Base-by-base conservation (phyloP, 2,888 invertebrate genomes). In the Microctonus brassicae region DNA sequence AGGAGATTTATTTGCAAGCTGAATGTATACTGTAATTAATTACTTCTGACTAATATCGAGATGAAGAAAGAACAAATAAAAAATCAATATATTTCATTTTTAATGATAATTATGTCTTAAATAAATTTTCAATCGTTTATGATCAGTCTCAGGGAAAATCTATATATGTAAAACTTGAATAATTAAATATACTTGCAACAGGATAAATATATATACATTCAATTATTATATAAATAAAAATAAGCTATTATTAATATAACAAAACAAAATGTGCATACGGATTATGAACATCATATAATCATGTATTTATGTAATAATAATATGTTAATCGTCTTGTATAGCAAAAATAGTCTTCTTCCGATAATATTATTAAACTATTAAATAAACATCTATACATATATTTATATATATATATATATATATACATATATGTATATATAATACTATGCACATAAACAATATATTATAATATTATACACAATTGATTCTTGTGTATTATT, bases 91-190 rank as follows among this genome's bases (percentile, higher is more conserved):
- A 13, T 24, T 39, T 39, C 13, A 55, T 26, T 22, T 55, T 55
- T 26, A 62, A 62, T 22, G 22, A 62, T 6, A 11, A 47, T 9
- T 20, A 58, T 29, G 58, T 58, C 58, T 58, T 33, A 64, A 34
- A 69, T 2, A 52, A 61, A 69, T 57, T 83, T 82, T 82, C 76
- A 82, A 81, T 83, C 76, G 81, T 47, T 84, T 85, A 81, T 82
- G 81, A 86, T 84, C 83, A 84, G 84, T 85, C 86, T 86, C 86
- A 86, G 86, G 86, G 86, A 85, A 85, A 66, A 58, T 58, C 80
- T 83, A 79, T 82, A 81, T 76, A 80, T 83, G 82, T 86, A 84
- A 84, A 83, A 81, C 39, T 70, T 65, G 58, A 73, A 70, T 75
- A 70, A 72, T 69, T 61, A 60, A 70, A 73, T 71, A 68, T 70